Conservation (phyloP, 2,888 invertebrate genomes). For the Galerucella pusilla region DNA sequence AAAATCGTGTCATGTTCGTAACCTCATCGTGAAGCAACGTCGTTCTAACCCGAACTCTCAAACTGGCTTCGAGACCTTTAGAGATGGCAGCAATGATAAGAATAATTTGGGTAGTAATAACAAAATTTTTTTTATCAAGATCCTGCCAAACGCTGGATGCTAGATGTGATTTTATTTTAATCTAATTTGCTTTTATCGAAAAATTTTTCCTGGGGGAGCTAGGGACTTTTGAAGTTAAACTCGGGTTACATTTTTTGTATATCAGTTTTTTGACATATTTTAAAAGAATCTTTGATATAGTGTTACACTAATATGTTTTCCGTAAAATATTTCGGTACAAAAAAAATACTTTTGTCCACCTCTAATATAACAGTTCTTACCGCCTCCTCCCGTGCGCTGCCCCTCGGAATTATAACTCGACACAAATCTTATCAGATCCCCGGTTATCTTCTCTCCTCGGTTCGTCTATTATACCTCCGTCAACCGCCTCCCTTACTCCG, state of each 20-base stretch:
- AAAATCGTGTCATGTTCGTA: conserved; percentile 58
- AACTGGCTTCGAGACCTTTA: conserved; percentile 13
- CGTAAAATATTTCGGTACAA: not conserved
- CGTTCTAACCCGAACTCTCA: conserved; percentile 22
- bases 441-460: conserved; percentile 53
- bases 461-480: conserved; percentile 50
- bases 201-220: no score
- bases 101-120: not conserved
- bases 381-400: conserved; percentile 38
- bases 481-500: conserved; percentile 32
- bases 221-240: not conserved
- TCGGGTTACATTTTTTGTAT: no score
- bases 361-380: conserved; percentile 47
- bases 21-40: conserved; percentile 47
- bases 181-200: no score
- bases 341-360: conserved; percentile 10
- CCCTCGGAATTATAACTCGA: conserved; percentile 55
- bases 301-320: not conserved
- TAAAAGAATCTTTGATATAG: no score
- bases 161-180: no score
- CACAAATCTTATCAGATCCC: conserved; percentile 57
- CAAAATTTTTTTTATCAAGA: not conserved
- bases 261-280: no score
- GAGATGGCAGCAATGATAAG: conserved; percentile 12
- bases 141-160: no score